Evolutionary conservation across 2,888 invertebrate genomes (phyloP), one percentile per base, ranked within the genome.

Genomic region (Ichneumoninae sp.): DNA sequence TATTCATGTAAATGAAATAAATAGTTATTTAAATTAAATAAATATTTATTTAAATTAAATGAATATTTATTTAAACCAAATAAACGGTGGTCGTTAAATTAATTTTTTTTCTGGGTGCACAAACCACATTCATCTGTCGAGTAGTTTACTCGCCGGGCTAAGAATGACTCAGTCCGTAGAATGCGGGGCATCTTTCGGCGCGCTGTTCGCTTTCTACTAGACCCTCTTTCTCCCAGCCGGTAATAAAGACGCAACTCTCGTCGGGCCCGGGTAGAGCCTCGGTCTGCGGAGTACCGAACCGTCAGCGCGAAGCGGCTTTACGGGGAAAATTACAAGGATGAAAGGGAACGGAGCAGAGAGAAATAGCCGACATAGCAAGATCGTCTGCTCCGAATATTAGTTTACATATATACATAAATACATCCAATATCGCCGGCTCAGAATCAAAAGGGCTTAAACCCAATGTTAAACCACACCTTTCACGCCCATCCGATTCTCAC

Each of bases 181-280:
- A 91, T 91, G 91, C 89, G 8, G 88, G 87, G 85, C 85, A 85
- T 84, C 85, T 86, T 81, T 54, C 54, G 52, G 2, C 52, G 52
- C n/a, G 89, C 74, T 26, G 65, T 57, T 65, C 80, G 47, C 57
- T 69, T 73, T 63, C 50, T 40, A 52, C 52, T 54, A 60, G 50
- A 36, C 54, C 54, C 44, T 40, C 75, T 70, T 83, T 70, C 74
- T 71, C 63, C 50, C 44, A 57, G 40, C n/a, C 57, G 40, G 77
- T 89, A 91, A 91, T 91, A 90, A 90, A 91, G 91, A 90, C 90
- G 90, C 90, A 88, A 89, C 87, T 87, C 88, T 87, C 88, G 84
- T 44, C 47, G 52, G 52, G 50, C 54, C 70, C 36, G 40, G 40
- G 5, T 10, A 2, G 36, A 44, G 65, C 87, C 85, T 87, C 85